Percentiles rank a stretch among this genome's conserved stretches.
phyloP scores from a whole-genome alignment of 2,888 invertebrate genomes.

The Rhagophthalmus giganteus region DNA sequence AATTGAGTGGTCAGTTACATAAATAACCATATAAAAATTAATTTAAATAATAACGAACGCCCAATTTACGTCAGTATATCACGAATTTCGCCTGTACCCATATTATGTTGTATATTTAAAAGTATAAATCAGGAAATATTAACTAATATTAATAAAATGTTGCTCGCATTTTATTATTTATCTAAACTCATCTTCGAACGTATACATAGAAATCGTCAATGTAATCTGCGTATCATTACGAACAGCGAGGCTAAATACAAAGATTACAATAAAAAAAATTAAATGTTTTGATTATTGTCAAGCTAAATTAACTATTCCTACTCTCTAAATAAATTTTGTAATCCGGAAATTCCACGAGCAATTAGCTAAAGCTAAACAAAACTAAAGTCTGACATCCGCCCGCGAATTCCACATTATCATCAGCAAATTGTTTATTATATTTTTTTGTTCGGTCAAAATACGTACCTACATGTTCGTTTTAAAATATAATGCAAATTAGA shows the following conservation, averaged over 20 bases:
- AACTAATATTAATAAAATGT: no score
- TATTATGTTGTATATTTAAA: no score
- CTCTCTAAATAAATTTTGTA: constrained; percentile 22
- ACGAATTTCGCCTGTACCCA: no score
- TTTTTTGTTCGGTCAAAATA: constrained; percentile 8
- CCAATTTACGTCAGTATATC: no score
- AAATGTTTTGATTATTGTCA: constrained; percentile 6
- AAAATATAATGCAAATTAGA: constrained; percentile 25
- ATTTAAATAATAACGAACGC: no score
- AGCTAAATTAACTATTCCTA: constrained; percentile 20
- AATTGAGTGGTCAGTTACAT: no score
- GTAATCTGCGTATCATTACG: no score
- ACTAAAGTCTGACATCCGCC: constrained; percentile 48
- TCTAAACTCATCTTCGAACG: no score
- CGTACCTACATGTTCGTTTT: constrained; percentile 9
- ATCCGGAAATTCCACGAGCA: constrained; percentile 29
- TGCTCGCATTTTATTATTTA: no score
- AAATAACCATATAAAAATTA: no score
- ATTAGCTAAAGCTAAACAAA: constrained; percentile 38
- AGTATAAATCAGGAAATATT: no score
- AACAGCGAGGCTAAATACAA: background rate
- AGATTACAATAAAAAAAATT: background rate
- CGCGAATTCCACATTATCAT: constrained; percentile 33
- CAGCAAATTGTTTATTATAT: constrained; percentile 14
- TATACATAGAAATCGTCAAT: no score